These are phyloP conservation scores for Nemapogon koenigi DNA, from an alignment of 2,888 invertebrate genomes.

Conservation along the genomic window DNA sequence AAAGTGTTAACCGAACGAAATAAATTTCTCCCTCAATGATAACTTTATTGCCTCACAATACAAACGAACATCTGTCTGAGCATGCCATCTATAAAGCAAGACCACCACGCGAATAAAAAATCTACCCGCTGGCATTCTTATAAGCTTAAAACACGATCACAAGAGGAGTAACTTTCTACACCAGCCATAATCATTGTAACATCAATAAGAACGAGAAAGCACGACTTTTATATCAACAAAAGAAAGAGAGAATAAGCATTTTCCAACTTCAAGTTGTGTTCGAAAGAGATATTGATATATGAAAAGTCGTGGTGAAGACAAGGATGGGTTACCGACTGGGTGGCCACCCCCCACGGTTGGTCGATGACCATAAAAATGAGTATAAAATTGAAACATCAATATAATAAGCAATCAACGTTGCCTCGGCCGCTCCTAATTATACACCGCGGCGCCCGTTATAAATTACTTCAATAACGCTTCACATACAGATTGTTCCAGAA, in stretches of 20 bases:
- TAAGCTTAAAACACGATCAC: slow-evolving; percentile 20
- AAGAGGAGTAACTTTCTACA: slow-evolving; percentile 45
- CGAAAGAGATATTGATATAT: slow-evolving; percentile 37
- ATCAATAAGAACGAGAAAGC: slow-evolving; percentile 22
- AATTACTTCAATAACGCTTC: slow-evolving; percentile 41
- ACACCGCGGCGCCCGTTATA: slow-evolving; percentile 51
- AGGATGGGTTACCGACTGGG: slow-evolving; percentile 40
- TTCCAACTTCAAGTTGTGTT: slow-evolving; percentile 30
- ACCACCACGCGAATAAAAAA: slow-evolving; percentile 16
- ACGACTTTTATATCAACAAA: slow-evolving; percentile 14
- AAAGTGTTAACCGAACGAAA: background rate
- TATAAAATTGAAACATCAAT: slow-evolving; percentile 67
- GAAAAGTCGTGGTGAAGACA: slow-evolving; percentile 23
- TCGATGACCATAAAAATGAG: slow-evolving; percentile 65
- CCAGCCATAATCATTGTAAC: slow-evolving; percentile 34
- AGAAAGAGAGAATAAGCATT: slow-evolving; percentile 30
- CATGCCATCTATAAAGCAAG: slow-evolving; percentile 6
- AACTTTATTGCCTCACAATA: slow-evolving; percentile 3
- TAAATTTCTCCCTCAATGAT: background rate
- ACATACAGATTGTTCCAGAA: slow-evolving; percentile 49
- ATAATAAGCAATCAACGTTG: slow-evolving; percentile 62
- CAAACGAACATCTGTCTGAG: background rate
- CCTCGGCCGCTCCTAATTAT: slow-evolving; percentile 52
- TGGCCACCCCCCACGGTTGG: slow-evolving; percentile 67
- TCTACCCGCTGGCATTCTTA: background rate